Evolutionary conservation across 2,888 invertebrate genomes (phyloP).

Genomic region (Hemithea aestivaria): DNA sequence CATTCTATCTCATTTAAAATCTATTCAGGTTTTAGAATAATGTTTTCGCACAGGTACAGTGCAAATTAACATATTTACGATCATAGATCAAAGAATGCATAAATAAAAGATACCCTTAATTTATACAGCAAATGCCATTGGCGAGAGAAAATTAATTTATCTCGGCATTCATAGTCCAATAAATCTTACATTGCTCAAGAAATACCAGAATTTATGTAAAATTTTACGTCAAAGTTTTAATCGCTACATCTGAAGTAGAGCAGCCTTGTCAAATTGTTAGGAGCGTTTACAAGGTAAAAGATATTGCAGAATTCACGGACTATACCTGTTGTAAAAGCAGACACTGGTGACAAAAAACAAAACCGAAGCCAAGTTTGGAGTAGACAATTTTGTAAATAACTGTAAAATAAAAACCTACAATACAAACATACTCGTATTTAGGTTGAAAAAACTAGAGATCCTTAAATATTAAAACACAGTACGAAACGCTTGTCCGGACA

Average conservation of each 20-base stretch:
- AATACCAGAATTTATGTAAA: constrained; percentile 7
- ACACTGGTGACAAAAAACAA: no score
- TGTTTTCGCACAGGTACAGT: neutral
- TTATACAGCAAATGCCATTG: neutral
- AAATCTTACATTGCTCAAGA: constrained; percentile 15
- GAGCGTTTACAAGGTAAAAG: no score
- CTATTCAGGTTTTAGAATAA: constrained; percentile 1
- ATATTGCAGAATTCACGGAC: no score
- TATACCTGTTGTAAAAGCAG: no score
- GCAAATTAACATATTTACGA: constrained; percentile 3
- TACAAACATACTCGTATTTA: no score
- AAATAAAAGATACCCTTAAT: constrained; percentile 2
- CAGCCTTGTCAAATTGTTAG: constrained; percentile 12
- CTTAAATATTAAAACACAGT: no score
- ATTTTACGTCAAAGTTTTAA: constrained; percentile 13
- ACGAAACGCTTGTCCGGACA: no score
- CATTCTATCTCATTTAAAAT: constrained; percentile 1
- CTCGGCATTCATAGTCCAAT: constrained; percentile 7
- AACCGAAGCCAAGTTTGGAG: no score
- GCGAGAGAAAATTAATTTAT: constrained; percentile 11
- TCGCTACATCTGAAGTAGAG: constrained; percentile 11
- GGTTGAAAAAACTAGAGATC: no score
- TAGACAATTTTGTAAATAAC: no score
- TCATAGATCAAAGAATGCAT: constrained; percentile 3
- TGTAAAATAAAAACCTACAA: no score